Evolutionary conservation across 2,888 invertebrate genomes (phyloP).

Genomic region (Tipula vernalis): DNA sequence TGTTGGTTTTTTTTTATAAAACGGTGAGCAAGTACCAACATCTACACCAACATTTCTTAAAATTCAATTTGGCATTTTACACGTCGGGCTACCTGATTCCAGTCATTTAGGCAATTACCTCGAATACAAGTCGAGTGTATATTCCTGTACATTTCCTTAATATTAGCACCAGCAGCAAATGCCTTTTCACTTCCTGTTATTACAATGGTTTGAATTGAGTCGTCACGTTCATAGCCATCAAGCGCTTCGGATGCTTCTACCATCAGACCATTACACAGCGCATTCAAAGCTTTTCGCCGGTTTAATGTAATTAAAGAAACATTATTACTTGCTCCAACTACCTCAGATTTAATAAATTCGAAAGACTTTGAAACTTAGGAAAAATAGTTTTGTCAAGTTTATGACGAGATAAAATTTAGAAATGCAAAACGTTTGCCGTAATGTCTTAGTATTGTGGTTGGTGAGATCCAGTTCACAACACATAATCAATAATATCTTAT

Average conservation of each 20-base stretch:
- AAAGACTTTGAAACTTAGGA: constrained; percentile 32
- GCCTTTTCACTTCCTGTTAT: constrained; percentile 80
- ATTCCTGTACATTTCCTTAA: constrained; percentile 83
- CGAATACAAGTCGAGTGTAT: constrained; percentile 59
- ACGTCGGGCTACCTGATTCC: constrained; percentile 68
- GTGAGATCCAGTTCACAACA: neutral
- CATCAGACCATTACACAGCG: constrained; percentile 83
- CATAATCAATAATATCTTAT: neutral
- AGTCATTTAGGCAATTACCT: constrained; percentile 66
- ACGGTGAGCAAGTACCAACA: no score
- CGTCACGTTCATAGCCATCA: constrained; percentile 55
- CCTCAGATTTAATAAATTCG: constrained; percentile 70
- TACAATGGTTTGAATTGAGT: constrained; percentile 68
- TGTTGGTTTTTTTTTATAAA: no score
- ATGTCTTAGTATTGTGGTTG: neutral
- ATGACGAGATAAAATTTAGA: neutral
- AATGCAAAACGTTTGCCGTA: neutral
- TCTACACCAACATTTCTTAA: no score
- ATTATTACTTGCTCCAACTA: constrained; percentile 73
- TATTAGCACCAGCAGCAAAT: constrained; percentile 86
- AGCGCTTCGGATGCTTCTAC: constrained; percentile 65
- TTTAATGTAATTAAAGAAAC: constrained; percentile 86
- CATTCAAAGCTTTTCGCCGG: constrained; percentile 93
- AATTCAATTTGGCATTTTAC: no score
- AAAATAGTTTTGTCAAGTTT: no score